phyloP scores from a whole-genome alignment of 2,113 vertebrate species.

The Telmatochromis sp. region DNA sequence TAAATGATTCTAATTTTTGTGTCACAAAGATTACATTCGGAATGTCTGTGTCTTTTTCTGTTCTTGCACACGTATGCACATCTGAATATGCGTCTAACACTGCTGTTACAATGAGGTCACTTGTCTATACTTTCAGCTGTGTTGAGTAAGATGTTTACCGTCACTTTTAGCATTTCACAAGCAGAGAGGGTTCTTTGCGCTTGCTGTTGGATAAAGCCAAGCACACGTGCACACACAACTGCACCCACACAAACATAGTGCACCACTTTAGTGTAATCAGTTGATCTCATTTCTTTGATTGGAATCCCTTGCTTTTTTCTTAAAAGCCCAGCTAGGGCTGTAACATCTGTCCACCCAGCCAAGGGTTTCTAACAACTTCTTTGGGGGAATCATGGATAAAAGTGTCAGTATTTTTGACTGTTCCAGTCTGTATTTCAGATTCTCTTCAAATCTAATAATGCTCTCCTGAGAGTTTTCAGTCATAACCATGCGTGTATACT shows the following conservation, averaged over 20 bases:
- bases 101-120: neutral
- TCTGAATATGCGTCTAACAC: neutral
- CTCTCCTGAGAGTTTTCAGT: neutral
- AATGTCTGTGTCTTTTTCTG: neutral
- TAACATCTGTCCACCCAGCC: neutral
- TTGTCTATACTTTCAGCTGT: neutral
- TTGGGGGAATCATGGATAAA: neutral
- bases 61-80: neutral
- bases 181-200: neutral
- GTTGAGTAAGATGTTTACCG: neutral
- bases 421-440: neutral
- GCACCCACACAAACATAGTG: neutral
- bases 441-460: neutral
- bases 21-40: neutral
- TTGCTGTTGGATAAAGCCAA: neutral
- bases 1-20: neutral
- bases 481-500: neutral
- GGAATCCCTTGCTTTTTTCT: neutral
- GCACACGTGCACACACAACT: rapidly evolving
- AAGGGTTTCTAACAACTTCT: neutral
- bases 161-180: neutral
- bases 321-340: neutral
- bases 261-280: neutral
- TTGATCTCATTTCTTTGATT: neutral
- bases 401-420: neutral